Evolutionary conservation across 2,888 invertebrate species (phyloP), one percentile per base, ranked within the genome.

Genomic region (Dusona sp.): DNA sequence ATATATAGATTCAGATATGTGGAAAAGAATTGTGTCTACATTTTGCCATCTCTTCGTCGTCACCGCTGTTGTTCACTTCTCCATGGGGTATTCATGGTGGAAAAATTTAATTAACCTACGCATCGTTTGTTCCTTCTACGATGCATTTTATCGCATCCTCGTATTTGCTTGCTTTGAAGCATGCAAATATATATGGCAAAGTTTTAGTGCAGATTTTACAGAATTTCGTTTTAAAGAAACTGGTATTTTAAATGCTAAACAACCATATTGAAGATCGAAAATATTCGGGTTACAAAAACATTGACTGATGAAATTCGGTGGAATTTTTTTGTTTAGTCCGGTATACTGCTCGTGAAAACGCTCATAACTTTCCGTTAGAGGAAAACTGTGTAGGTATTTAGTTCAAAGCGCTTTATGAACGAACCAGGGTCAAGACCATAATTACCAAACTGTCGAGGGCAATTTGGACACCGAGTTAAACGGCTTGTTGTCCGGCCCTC

Each of bases 81-180:
- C 48, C 48, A 68, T 75, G 74, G 74, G 68, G 73, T 79, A 79
- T 78, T 73, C 79, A 84, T 72, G 79, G 79, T 84, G 79, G 84
- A 84, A 84, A 79, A 68, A 74, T 83, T 83, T 83, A 83, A 83
- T 79, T 79, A 74, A 84, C 68, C 79, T 42, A 57, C 67, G 73
- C 51, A 16, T 42, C 54, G 65, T 64, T 61, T 72, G 65, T 78
- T 57, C 29, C 19, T 67, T 51, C 61, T 7, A 70, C n/a, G 57
- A 65, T 51, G 48, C 36, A 51, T 45, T 77, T 67, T 68, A 42
- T 48, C 25, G 36, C 64, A 25, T 22, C 8, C 33, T 48, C 54
- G n/a, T 54, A 25, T 9, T 74, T 19, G 25, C 22, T 42, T 33
- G 16, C 45, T 29, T 74, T 36, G 9, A 45, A 38, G 13, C 13